These are phyloP conservation scores for Chrysochloris asiatica DNA, from an alignment of 2,113 vertebrate species.

Conservation along the genomic window DNA sequence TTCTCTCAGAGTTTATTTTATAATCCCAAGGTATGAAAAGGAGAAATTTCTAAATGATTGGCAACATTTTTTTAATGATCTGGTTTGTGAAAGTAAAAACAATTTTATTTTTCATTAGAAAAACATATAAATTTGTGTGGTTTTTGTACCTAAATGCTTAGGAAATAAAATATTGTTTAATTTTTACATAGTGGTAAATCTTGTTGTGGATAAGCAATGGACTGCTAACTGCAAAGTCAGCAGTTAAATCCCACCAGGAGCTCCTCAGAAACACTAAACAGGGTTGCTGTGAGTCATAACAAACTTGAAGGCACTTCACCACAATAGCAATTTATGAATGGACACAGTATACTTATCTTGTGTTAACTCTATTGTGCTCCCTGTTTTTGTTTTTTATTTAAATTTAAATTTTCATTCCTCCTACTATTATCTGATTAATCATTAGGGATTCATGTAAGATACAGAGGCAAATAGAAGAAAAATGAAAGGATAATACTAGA, in stretches of 20 bases:
- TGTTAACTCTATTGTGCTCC: not conserved
- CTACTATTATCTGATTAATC: conserved; percentile 36
- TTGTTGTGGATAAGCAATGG: no score
- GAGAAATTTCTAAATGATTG: not conserved
- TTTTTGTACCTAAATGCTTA: not conserved
- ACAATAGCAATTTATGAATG: no score
- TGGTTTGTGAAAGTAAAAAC: not conserved
- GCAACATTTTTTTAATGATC: not conserved
- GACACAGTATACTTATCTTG: not conserved
- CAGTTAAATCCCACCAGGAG: no score
- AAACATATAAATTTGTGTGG: not conserved
- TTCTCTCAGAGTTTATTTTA: fast-evolving
- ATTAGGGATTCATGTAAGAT: conserved; percentile 58
- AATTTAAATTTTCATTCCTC: conserved; percentile 15
- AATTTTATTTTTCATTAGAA: not conserved
- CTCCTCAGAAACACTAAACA: no score
- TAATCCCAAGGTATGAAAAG: not conserved
- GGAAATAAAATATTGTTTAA: no score
- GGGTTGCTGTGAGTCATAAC: no score
- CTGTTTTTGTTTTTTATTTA: no score
- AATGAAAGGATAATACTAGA: not conserved
- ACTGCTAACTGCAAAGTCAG: no score
- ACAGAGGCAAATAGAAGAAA: conserved; percentile 28
- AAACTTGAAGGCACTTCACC: no score
- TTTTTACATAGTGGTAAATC: no score